Evolutionary conservation across 2,797 vertebrate species (phyloP), one percentile per base, ranked within the genome.

Genomic region (Alcedo quadribrachys): DNA sequence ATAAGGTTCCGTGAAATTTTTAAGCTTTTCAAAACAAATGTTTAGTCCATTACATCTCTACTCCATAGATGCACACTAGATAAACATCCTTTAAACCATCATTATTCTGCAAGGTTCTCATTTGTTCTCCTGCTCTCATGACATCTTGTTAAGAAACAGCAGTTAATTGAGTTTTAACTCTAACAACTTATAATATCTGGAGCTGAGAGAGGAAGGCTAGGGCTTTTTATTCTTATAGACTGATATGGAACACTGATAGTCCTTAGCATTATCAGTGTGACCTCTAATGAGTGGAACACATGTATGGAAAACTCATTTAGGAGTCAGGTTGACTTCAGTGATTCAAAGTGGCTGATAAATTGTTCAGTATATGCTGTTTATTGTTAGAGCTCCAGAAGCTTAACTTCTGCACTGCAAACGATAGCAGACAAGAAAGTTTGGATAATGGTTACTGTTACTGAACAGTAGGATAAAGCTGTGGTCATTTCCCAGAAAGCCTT

Each of bases 241-340:
- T 55, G 51, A 66, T 22, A 14, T 17, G 19, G 51, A 84, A 61
- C 84, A 68, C 4, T 86, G 94, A 88, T 92, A 94, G 80, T 96
- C 87, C 42, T 81, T 83, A 37, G 37, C 37, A 37, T 37, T 37
- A 92, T 83, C 94, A 95, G 27, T 96, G 68, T 96, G 96, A 96
- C 89, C 96, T 96, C 90, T 73, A 80, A 81, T 20, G 58, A 97
- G 76, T 6, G 91, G 89, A 94, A n/a, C 71, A 92, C 93, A 84
- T 95, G 96, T 93, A 93, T 70, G 85, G 69, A 81, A 90, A 92
- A 73, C 81, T 96, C 92, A 94, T 96, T 96, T 92, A 87, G 62
- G 87, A 97, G 89, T 63, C 85, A 48, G 77, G 80, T 60, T 74
- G 88, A 90, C 90, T 93, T 81, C 12, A 54, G 62, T 50, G 46